Conservation (phyloP, 2,888 invertebrate genomes). For the Anoncus sp. region DNA sequence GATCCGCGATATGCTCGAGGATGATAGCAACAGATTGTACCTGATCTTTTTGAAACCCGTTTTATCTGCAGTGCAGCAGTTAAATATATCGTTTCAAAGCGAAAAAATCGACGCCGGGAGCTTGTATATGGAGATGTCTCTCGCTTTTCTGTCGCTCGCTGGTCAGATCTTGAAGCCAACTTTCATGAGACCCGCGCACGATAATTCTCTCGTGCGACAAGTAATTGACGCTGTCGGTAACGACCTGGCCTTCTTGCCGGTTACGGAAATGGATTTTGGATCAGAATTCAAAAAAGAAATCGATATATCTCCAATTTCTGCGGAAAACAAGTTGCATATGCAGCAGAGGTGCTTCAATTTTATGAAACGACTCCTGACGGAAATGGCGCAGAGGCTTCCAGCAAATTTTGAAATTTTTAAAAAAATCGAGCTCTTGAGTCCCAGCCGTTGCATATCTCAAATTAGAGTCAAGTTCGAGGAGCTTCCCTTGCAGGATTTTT, state of each 20-base stretch:
- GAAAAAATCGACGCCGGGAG: conserved; percentile 52
- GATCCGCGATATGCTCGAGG: conserved; percentile 56
- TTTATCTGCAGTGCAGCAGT: conserved; percentile 49
- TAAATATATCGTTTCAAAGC: conserved; percentile 60
- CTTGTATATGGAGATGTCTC: conserved; percentile 43
- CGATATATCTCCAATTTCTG: conserved; percentile 2
- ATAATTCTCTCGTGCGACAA: conserved; percentile 1
- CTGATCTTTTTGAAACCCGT: conserved; percentile 64
- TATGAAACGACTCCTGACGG: conserved; percentile 1
- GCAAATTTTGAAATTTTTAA: conserved; percentile 13
- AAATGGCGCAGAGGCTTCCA: conserved; percentile 26
- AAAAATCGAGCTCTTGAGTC: conserved; percentile 32
- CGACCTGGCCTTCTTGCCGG: conserved; percentile 17
- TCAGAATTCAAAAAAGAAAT: conserved; percentile 14
- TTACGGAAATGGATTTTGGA: conserved; percentile 16
- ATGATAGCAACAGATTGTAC: conserved; percentile 57
- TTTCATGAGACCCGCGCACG: conserved; percentile 16
- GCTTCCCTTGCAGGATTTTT: conserved; percentile 26
- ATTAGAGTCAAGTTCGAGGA: conserved; percentile 27
- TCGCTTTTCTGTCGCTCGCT: conserved; percentile 30
- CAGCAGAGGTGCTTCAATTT: conserved; percentile 14
- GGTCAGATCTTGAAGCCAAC: conserved; percentile 9
- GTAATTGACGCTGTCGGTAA: conserved; percentile 17
- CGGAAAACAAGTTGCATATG: not conserved
- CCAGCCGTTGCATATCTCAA: conserved; percentile 22